A percentile compares a stretch with the other conserved stretches of the same genome.
Conservation (phyloP, 1,140 invertebrate species). For the Bicyclus anynana region DNA sequence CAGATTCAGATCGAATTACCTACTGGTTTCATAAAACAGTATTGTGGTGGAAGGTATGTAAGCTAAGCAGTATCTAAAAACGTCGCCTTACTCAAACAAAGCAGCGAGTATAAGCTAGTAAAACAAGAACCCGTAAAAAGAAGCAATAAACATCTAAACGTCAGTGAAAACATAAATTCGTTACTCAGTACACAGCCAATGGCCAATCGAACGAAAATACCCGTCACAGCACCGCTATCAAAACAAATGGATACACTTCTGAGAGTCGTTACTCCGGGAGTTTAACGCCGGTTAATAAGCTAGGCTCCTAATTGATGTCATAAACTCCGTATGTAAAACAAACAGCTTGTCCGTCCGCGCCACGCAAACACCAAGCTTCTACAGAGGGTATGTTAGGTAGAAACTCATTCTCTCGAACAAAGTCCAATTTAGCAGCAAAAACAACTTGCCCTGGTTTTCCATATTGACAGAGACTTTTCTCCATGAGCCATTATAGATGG, state of each 20-base stretch:
- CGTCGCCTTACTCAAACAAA: too few species aligned
- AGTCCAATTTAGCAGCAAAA: too few species aligned
- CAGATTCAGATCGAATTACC: too few species aligned
- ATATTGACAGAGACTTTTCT: too few species aligned
- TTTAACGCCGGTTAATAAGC: constrained; percentile 59
- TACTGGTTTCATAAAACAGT: too few species aligned
- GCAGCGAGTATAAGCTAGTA: too few species aligned
- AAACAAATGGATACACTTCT: constrained; percentile 39
- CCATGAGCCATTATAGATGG: too few species aligned
- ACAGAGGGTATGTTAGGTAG: too few species aligned
- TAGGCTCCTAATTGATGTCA: constrained; percentile 55
- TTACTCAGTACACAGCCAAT: neutral
- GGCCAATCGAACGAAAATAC: constrained; percentile 30
- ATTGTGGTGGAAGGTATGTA: too few species aligned
- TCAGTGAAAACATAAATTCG: constrained; percentile 4
- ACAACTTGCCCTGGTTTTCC: too few species aligned
- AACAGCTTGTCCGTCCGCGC: constrained; percentile 42
- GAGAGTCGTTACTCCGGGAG: constrained; percentile 45
- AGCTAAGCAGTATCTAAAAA: too few species aligned
- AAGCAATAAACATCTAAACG: neutral
- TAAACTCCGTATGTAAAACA: constrained; percentile 65
- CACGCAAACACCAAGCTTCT: neutral
- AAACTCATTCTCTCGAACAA: too few species aligned
- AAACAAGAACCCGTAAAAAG: neutral
- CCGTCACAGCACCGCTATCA: constrained; percentile 39